Evolutionary conservation across 92 coral and sea anemone genomes (phyloP), one percentile per base, ranked within the genome.

Genomic region (Umimayanthus kanabou): DNA sequence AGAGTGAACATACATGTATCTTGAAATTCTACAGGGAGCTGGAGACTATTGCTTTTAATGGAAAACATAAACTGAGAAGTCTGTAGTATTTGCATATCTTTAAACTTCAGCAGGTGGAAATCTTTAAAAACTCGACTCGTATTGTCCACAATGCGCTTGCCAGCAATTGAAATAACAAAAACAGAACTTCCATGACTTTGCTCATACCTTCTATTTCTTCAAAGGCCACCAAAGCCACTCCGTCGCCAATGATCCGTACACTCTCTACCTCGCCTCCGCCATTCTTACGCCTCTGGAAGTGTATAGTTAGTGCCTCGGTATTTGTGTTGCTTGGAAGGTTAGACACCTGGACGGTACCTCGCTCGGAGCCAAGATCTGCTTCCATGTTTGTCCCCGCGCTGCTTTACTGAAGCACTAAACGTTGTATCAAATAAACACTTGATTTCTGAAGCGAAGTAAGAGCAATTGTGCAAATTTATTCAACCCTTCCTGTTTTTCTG

Each of bases 241-340:
- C 87, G 4, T 83, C 45, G 64, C 87, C 64, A 83, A 83, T 49
- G 5, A 83, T 13, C 22, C 79, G 78, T 5, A 70, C 87, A 25
- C 22, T 10, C 45, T 83, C 87, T 3, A 83, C 67, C 39, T 83
- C 87, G 7, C 87, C 87, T 16, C 87, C 87, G 29, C 87, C 87
- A 25, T 83, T 83, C 73, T 22, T 83, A 7, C 42, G 42, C 55
- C 39, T 83, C 65, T 83, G 87, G 50, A 83, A 83, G 47, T 83
- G 77, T 67, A 83, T 83, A 14, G 65, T 83, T 43, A 83, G 0
- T 70, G 26, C 43, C 29, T 45, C 87, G n/a, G 87, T 50, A 16
- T 33, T 47, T 49, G 77, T 29, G 64, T 70, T 30, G 6, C 65
- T 83, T 26, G 78, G 78, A 9, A 83, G 50, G 18, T 70, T 23